These are phyloP conservation scores for Lagodon rhomboides DNA, from an alignment of 2,797 vertebrate species.

Conservation along the genomic window DNA sequence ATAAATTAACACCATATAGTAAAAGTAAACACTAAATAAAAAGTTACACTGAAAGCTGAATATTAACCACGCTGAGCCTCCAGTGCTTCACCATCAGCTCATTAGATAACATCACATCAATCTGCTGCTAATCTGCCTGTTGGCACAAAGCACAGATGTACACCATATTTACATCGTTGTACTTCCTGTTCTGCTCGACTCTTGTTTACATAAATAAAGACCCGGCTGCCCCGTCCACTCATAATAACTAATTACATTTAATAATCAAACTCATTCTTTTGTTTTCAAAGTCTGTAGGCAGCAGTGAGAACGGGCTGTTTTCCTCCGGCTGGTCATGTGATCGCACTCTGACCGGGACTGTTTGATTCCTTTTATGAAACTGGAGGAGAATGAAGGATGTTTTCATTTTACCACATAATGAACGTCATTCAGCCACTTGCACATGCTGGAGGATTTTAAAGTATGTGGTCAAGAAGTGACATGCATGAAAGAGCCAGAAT, in stretches of 20 bases:
- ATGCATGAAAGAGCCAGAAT: too few relatives aligned
- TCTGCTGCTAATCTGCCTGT: slow-evolving; percentile 21
- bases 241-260: slow-evolving; percentile 44
- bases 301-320: not conserved
- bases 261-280: slow-evolving; percentile 28
- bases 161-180: slow-evolving; percentile 27
- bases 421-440: not conserved
- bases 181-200: slow-evolving; percentile 26
- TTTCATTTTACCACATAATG: not conserved
- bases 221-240: slow-evolving; percentile 11
- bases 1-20: not conserved
- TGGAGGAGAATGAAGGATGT: not conserved
- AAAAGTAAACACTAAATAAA: not conserved
- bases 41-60: too few relatives aligned
- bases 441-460: not conserved
- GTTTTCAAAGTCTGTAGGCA: slow-evolving; percentile 33
- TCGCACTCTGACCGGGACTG: not conserved
- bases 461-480: too few relatives aligned
- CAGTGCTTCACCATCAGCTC: not conserved
- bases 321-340: not conserved
- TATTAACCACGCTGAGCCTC: not conserved
- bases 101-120: slow-evolving; percentile 30
- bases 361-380: not conserved
- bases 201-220: slow-evolving; percentile 40
- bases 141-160: slow-evolving; percentile 36